A percentile compares a stretch with the other conserved stretches of the same genome.
phyloP scores from a whole-genome alignment of 2,888 invertebrate species.

The Mythimna pallens region DNA sequence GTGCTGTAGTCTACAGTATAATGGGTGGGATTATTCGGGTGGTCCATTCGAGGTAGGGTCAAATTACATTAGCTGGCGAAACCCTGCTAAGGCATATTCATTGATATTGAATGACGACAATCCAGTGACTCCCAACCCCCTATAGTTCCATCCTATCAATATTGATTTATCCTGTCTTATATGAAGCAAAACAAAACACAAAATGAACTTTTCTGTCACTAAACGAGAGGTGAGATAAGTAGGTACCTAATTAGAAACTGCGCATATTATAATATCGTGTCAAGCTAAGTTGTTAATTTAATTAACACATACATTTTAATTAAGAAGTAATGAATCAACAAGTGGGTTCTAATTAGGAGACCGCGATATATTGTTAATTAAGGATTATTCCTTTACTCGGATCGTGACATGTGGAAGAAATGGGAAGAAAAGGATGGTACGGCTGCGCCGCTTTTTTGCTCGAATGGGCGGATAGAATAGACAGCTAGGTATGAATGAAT shows the following conservation, averaged over 20 bases:
- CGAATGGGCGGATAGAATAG: too few species aligned
- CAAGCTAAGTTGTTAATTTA: constrained; percentile 2
- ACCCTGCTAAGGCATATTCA: not conserved
- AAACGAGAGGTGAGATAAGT: not conserved
- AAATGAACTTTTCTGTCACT: not conserved
- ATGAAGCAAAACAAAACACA: too few species aligned
- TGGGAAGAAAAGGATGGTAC: too few species aligned
- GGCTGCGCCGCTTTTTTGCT: too few species aligned
- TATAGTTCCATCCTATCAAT: too few species aligned
- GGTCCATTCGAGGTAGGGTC: constrained; percentile 6
- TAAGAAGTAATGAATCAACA: constrained; percentile 24
- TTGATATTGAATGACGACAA: too few species aligned
- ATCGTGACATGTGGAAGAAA: too few species aligned
- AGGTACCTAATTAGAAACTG: not conserved
- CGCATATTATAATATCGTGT: not conserved
- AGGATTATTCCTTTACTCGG: constrained; percentile 8
- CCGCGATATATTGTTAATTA: constrained; percentile 15
- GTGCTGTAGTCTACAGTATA: not conserved
- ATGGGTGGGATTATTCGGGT: constrained; percentile 13
- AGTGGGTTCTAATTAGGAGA: constrained; percentile 29
- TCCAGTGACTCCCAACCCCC: too few species aligned
- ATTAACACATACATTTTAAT: constrained; percentile 32
- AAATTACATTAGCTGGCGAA: not conserved
- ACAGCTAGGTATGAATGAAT: too few species aligned
- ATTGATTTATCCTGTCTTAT: too few species aligned